These are phyloP conservation scores for Anagyrus pseudococci DNA, from an alignment of 2,888 invertebrate species.

Conservation along the genomic window DNA sequence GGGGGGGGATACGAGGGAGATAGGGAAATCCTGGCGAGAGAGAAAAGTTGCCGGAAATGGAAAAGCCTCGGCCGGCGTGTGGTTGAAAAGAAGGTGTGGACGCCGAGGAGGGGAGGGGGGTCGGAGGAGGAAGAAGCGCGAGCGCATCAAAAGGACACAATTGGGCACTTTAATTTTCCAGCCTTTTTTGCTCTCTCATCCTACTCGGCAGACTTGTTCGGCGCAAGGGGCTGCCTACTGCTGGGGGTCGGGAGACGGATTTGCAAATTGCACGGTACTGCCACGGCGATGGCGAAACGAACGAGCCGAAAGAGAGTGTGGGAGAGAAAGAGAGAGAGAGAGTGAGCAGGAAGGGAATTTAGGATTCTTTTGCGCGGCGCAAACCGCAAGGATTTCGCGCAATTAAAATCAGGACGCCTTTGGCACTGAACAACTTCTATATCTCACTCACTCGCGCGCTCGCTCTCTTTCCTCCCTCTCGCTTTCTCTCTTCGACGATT, in stretches of 20 bases:
- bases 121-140: background rate
- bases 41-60: constrained; percentile 8
- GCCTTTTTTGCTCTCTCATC: constrained; percentile 7
- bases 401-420: constrained; percentile 48
- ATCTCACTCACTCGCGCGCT: too few species aligned
- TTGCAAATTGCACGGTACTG: constrained; percentile 6
- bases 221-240: too few species aligned
- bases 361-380: too few species aligned
- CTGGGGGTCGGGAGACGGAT: background rate
- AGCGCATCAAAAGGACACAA: constrained; percentile 30
- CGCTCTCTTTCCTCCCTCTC: too few species aligned
- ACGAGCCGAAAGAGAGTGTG: too few species aligned
- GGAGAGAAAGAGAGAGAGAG: background rate
- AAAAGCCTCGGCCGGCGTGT: too few species aligned
- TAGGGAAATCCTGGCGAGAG: background rate
- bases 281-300: background rate
- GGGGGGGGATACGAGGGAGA: background rate
- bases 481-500: too few species aligned
- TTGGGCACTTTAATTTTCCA: constrained; percentile 32
- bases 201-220: too few species aligned
- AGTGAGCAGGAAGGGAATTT: too few species aligned
- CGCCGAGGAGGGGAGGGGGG: background rate
- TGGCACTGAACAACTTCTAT: constrained; percentile 8
- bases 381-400: constrained; percentile 44
- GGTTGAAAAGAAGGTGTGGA: too few species aligned